Conservation (phyloP, 2,888 invertebrate species). For the Podabrus alpinus region DNA sequence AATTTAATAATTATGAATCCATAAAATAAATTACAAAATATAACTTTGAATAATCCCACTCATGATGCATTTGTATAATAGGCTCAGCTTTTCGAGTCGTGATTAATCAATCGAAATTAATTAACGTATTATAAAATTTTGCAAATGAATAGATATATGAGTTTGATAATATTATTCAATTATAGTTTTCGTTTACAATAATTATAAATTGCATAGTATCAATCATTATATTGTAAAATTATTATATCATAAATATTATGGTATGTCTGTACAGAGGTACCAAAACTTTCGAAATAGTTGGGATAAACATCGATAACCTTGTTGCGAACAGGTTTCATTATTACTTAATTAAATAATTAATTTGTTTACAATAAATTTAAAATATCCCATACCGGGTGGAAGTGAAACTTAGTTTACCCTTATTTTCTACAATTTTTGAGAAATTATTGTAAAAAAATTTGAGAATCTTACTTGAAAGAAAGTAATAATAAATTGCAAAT, state of each 20-base stretch:
- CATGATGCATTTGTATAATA: not conserved
- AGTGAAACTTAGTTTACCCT: no score
- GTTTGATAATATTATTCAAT: not conserved
- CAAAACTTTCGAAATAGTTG: not conserved
- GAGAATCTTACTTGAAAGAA: no score
- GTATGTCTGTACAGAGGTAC: not conserved
- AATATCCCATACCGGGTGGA: not conserved
- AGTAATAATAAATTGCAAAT: no score
- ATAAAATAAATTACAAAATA: not conserved
- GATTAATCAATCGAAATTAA: not conserved
- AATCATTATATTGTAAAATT: not conserved
- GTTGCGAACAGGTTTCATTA: not conserved
- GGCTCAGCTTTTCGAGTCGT: not conserved
- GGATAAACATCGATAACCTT: not conserved
- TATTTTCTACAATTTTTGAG: no score
- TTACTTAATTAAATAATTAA: not conserved
- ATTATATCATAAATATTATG: not conserved
- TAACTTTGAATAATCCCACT: not conserved
- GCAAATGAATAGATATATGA: not conserved
- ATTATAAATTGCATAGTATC: not conserved
- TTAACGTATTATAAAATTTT: not conserved
- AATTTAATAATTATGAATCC: not conserved
- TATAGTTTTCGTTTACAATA: not conserved
- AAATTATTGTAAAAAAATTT: no score
- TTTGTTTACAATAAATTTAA: not conserved